Base-by-base conservation (phyloP, 1,140 invertebrate genomes). In the Aricia agestis region DNA sequence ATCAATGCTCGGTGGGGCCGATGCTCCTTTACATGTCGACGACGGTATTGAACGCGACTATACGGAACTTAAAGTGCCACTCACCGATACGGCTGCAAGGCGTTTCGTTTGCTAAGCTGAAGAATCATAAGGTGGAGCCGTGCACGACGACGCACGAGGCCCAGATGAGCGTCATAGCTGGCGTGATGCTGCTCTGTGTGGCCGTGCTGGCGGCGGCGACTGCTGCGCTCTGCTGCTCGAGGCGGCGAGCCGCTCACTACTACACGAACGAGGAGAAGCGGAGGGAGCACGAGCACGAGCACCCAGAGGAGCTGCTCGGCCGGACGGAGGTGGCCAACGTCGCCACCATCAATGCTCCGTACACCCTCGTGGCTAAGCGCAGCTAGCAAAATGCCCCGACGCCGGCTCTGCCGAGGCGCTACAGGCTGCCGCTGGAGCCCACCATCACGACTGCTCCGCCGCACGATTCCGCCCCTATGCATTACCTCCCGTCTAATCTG, bases 201-300 rank as follows among this genome's bases (percentile, higher is more conserved):
- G 84, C 94, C 0, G 91, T 93, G 6, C 81, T 93, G 7, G 82
- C 93, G 0, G 91, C 89, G 0, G 84, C 94, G 9, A 82, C 93
- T 0, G 92, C 86, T 0, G 93, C 90, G 0, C 79, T 94, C 11
- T 93, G 92, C 68, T 94, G 93, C 79, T 94, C 94, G 31, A 87
- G 93, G 58, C 91, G 94, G 17, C 94, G 95, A 73, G 93, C 94
- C 0, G 95, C 95, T 10, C 93, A 93, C 45, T 96, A 96, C 81
- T 96, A 96, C 82, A 96, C 95, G 0, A 93, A 95, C 80, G 95
- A 95, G 83, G 94, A 95, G 75, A 94, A 95, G 76, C 81, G 93
- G 13, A 82, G 90, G 58, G 93, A 93, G 71, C 90, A 91, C 17
- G 92, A 92, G 59, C 92, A 92, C 67, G 92, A 93, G 6, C 92